Conservation (phyloP, 2,797 vertebrate genomes). For the Trichosurus vulpecula region DNA sequence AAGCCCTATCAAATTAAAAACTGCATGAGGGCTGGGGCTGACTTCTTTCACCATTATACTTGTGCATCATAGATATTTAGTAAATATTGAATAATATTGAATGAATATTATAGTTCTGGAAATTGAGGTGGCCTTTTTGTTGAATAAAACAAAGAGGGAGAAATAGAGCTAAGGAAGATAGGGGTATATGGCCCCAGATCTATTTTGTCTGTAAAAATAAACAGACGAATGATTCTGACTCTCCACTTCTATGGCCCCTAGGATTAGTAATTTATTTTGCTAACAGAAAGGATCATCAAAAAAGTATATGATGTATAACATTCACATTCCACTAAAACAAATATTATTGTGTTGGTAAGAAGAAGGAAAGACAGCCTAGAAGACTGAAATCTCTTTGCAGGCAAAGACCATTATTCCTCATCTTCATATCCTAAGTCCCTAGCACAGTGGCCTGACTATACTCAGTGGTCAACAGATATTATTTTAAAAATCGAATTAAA, state of each 20-base stretch:
- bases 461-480: background rate
- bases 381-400: background rate
- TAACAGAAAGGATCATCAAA: background rate
- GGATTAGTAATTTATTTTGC: background rate
- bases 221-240: background rate
- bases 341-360: background rate
- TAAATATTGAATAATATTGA: background rate
- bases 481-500: background rate
- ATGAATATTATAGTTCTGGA: background rate
- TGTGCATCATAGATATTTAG: background rate
- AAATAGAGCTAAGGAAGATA: background rate
- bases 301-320: background rate
- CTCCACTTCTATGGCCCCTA: background rate
- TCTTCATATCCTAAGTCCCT: background rate
- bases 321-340: background rate
- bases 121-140: background rate
- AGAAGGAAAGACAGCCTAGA: background rate
- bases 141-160: background rate
- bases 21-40: background rate
- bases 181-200: background rate
- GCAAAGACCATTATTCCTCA: background rate
- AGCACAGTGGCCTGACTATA: background rate
- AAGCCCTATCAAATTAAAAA: background rate
- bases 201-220: background rate
- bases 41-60: background rate